Base-by-base conservation (phyloP, 2,797 vertebrate species). In the Columba guinea region DNA sequence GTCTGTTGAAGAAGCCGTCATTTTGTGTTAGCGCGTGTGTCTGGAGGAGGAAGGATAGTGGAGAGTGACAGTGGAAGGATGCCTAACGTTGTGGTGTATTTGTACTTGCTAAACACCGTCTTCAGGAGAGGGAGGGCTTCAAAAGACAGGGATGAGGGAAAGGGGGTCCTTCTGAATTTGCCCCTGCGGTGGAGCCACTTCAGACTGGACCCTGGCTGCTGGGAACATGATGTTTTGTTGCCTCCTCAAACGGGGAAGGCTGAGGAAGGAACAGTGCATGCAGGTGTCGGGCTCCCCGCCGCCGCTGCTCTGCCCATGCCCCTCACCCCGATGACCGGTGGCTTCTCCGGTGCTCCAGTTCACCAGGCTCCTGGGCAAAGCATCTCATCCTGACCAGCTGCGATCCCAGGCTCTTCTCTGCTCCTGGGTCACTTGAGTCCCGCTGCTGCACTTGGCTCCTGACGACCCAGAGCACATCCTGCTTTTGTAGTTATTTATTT, bases 1-100 rank as follows among this genome's bases (percentile, higher is more conserved):
- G 95, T 91, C 95, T 97, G 97, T 95, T 82, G 96, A 97, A 97
- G 97, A 97, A 98, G 97, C 97, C 98, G 94, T 98, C 98, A 98
- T 98, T 98, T 98, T 98, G 97, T 97, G 95, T 98, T 96, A 96
- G 97, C 56, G 96, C 67, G 94, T 28, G 93, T 90, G 96, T 96
- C 95, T 97, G 95, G 82, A 96, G 95, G 96, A 95, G 97, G 97
- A 97, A 97, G 96, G 97, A 92, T 94, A 96, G 94, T 82, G 75
- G 95, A 96, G 96, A 95, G 90, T 97, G 97, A 97, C 98, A 97
- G 96, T 89, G 96, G 97, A 97, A 96, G 97, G 97, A 97, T 97
- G 97, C 78, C 96, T 96, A 91, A 95, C 83, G 95, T 95, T 96
- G 96, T 97, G 96, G 94, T 95, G 96, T 96, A 77, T 97, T 97